Evolutionary conservation across 2,797 vertebrate genomes (phyloP), one percentile per base, ranked within the genome.

Genomic region (Myotis findleyi): DNA sequence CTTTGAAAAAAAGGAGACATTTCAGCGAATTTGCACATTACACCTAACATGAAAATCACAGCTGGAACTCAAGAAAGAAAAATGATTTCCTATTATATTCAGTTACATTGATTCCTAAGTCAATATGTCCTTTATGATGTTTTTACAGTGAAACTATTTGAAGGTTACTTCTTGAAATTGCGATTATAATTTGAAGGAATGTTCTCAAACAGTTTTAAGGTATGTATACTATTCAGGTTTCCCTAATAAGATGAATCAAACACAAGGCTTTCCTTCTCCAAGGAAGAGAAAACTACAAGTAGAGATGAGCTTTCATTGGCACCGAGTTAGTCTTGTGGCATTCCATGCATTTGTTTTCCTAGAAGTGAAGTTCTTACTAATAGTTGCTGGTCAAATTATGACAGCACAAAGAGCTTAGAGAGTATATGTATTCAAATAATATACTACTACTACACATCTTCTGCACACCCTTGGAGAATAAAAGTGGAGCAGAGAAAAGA

Each of bases 121-220:
- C 44, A 79, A 82, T 36, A 8, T 36, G 4, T 66, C 38, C 53
- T 41, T 90, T 92, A 53, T 51, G 23, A 62, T 69, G 16, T 79
- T 77, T 79, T 91, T 20, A 77, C 49, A 57, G 69, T 85, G 21
- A 86, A 95, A 90, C 47, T 36, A 83, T 83, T 86, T 59, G 11
- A 27, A 59, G 71, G 25, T 18, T 82, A 27, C 3, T 49, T 84
- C 44, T 69, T 16, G 30, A 91, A 94, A 64, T 13, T 89, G 25
- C 17, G 87, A 62, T 82, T 72, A 69, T n/a, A 79, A 53, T 86
- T 85, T 77, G 36, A 81, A 80, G 38, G 6, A 71, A 64, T 64
- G 12, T 71, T 77, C 44, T 86, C 25, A 87, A 17, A 27, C 12
- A 33, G 3, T 79, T 47, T 83, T 93, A 83, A 64, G n/a, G 53